Conservation (phyloP, 2,113 vertebrate genomes). For the Onychostoma macrolepis region DNA sequence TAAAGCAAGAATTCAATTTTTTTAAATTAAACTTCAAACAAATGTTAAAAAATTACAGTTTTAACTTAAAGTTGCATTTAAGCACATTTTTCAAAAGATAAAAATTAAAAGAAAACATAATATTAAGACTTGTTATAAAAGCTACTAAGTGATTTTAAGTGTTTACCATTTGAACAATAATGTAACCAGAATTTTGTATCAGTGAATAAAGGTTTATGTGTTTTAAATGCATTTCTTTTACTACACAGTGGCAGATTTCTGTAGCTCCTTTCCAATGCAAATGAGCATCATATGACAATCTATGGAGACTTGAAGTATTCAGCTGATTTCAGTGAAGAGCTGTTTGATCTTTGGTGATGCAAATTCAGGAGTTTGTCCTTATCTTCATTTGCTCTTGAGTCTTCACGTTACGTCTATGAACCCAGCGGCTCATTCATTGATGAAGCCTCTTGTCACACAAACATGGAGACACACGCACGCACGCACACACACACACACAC, state of each 20-base stretch:
- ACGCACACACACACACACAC: too few species aligned
- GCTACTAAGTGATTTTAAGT: neutral
- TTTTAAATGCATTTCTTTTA: neutral
- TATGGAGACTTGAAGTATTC: slow-evolving; percentile 51
- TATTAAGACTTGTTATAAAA: neutral
- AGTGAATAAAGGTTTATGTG: neutral
- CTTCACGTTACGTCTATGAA: slow-evolving; percentile 67
- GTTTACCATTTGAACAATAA: neutral
- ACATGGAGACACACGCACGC: neutral
- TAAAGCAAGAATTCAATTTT: too few species aligned
- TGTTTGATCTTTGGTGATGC: slow-evolving; percentile 70
- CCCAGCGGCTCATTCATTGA: slow-evolving; percentile 19
- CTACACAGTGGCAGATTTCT: neutral
- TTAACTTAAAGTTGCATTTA: neutral
- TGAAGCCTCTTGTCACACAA: neutral
- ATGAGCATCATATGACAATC: slow-evolving; percentile 15
- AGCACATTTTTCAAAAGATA: neutral
- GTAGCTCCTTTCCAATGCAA: slow-evolving; percentile 25
- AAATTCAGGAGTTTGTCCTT: slow-evolving; percentile 54
- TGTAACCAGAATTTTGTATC: neutral
- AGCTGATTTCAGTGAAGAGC: slow-evolving; percentile 44
- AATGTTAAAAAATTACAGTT: neutral
- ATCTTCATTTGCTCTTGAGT: slow-evolving; percentile 63
- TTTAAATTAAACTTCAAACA: neutral
- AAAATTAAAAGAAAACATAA: neutral